A percentile compares a stretch with the other conserved stretches of the same genome.
phyloP scores from a whole-genome alignment of 2,113 vertebrate species.

The Leptobrachium ailaonicum region DNA sequence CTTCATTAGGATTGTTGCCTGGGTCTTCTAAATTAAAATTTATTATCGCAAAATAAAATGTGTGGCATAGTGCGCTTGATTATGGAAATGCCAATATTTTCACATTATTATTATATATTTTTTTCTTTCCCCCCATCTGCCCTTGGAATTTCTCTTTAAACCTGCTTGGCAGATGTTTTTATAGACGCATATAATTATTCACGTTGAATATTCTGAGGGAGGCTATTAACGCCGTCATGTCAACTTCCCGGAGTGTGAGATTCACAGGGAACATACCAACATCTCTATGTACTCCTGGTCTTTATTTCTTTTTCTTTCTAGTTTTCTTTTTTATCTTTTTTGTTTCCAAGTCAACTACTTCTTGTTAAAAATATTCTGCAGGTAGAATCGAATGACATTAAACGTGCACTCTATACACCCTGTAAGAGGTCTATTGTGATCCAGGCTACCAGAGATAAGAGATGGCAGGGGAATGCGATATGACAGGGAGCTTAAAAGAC shows the following conservation, averaged over 20 bases:
- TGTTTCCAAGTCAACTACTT: no score
- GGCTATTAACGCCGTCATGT: no score
- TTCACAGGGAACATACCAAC: not conserved
- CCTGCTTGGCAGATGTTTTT: slow-evolving; percentile 50
- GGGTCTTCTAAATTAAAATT: slow-evolving; percentile 67
- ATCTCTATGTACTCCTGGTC: not conserved
- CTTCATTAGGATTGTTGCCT: slow-evolving; percentile 66
- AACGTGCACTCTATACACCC: no score
- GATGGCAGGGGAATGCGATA: no score
- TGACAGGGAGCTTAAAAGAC: no score
- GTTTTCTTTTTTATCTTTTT: no score
- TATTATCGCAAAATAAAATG: slow-evolving; percentile 58
- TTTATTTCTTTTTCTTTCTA: no score
- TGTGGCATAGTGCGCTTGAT: slow-evolving; percentile 61
- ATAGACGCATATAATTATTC: slow-evolving; percentile 57
- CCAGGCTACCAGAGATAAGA: no score
- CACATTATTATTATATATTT: slow-evolving; percentile 33
- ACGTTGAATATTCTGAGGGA: slow-evolving; percentile 24
- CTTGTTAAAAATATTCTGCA: no score
- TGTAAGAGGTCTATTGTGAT: no score
- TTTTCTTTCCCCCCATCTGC: not conserved
- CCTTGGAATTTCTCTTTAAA: slow-evolving; percentile 22
- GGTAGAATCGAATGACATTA: no score
- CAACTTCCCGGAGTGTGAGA: not conserved
- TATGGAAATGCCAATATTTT: slow-evolving; percentile 57